Percentiles rank a stretch among this genome's conserved stretches.
Conservation (phyloP, 1,140 invertebrate species). For the Sycophaga agraensis region DNA sequence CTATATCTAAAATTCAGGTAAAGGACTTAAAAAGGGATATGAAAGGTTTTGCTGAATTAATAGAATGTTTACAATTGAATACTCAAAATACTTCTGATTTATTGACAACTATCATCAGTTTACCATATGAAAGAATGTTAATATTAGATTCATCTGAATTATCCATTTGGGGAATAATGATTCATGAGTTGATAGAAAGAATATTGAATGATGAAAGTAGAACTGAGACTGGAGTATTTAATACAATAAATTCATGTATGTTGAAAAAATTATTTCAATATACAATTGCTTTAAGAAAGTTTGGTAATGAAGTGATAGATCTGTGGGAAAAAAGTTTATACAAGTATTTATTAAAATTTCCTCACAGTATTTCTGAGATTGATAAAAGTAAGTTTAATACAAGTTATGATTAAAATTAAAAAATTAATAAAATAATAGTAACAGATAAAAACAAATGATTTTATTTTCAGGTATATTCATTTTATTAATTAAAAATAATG, state of each 20-base stretch:
- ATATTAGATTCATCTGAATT: slow-evolving; percentile 34
- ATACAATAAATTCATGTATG: slow-evolving; percentile 33
- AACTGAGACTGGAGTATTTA: slow-evolving; percentile 8
- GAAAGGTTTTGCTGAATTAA: slow-evolving; percentile 26
- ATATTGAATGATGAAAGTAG: slow-evolving; percentile 24
- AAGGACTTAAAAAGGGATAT: slow-evolving; percentile 11
- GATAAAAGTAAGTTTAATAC: slow-evolving; percentile 37
- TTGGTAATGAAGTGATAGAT: slow-evolving; percentile 43
- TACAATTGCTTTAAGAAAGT: slow-evolving; percentile 36
- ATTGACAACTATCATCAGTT: slow-evolving; percentile 33
- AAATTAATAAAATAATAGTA: not conserved
- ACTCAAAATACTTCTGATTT: slow-evolving; percentile 32
- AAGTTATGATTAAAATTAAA: not conserved
- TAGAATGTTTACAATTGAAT: slow-evolving; percentile 39
- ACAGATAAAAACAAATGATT: slow-evolving; percentile 14
- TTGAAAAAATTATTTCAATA: slow-evolving; percentile 34
- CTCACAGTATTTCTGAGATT: slow-evolving; percentile 58
- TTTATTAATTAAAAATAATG: too few relatives aligned
- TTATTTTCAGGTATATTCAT: slow-evolving; percentile 37
- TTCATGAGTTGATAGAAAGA: slow-evolving; percentile 42
- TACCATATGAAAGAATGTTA: slow-evolving; percentile 35
- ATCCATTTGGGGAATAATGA: slow-evolving; percentile 39
- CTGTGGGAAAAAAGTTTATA: slow-evolving; percentile 59
- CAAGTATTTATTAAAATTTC: slow-evolving; percentile 62
- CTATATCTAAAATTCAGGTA: slow-evolving; percentile 29